Conservation (phyloP, 2,888 invertebrate genomes). For the Dynastes grantii region DNA sequence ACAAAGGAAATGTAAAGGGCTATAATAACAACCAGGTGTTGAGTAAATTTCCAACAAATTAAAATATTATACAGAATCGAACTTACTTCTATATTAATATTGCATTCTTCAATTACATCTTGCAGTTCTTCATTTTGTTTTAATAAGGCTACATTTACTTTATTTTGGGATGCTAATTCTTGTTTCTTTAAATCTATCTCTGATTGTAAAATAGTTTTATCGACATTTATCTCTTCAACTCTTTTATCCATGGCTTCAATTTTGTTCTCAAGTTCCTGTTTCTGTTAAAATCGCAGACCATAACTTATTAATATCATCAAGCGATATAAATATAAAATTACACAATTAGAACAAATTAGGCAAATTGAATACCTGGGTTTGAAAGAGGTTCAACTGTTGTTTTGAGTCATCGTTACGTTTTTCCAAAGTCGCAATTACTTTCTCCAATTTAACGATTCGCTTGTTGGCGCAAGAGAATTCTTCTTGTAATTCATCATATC, state of each 20-base stretch:
- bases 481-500: conserved; percentile 38
- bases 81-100: conserved; percentile 44
- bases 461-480: conserved; percentile 30
- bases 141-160: conserved; percentile 19
- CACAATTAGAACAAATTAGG: neutral
- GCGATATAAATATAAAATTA: neutral
- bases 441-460: conserved; percentile 40
- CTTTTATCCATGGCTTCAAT: conserved; percentile 37
- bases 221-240: conserved; percentile 19
- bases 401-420: conserved; percentile 33
- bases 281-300: conserved; percentile 18
- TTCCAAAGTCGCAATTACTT: conserved; percentile 38
- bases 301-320: too few species aligned
- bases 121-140: conserved; percentile 28
- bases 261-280: conserved; percentile 40
- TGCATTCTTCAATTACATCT: conserved; percentile 41
- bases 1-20: too few species aligned
- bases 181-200: conserved; percentile 44
- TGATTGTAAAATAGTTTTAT: conserved; percentile 35
- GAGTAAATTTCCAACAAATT: too few species aligned
- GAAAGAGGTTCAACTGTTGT: conserved; percentile 13
- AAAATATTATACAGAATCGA: neutral
- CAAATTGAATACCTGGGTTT: conserved; percentile 24
- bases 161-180: conserved; percentile 35
- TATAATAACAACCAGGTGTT: neutral